A percentile compares a stretch with the other conserved stretches of the same genome.
These are phyloP conservation scores for Pyrrhosoma nymphula DNA, from an alignment of 2,888 invertebrate species.

Conservation along the genomic window DNA sequence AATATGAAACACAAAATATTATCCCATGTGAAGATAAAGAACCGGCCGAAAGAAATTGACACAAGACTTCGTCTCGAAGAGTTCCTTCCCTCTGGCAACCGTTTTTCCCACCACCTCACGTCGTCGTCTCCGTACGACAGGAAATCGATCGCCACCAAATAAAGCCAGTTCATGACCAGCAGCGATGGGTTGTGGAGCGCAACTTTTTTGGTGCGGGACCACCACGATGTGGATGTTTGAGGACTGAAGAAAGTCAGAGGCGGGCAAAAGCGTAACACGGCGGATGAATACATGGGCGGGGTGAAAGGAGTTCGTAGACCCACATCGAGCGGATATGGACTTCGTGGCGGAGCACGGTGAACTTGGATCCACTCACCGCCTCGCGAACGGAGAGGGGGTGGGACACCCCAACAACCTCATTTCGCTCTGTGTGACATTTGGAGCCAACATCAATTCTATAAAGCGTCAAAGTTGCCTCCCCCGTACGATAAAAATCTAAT, in stretches of 20 bases:
- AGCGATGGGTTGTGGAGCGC: neutral
- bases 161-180: constrained; percentile 48
- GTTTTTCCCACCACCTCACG: neutral
- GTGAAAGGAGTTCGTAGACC: constrained; percentile 34
- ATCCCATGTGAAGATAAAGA: neutral
- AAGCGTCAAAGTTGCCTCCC: neutral
- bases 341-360: constrained; percentile 4
- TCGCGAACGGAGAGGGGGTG: neutral
- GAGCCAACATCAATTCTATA: neutral
- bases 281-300: neutral
- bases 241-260: neutral
- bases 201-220: neutral
- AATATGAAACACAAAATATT: neutral
- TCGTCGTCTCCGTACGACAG: neutral
- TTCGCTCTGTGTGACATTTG: neutral
- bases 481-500: neutral
- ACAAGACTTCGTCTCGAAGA: neutral
- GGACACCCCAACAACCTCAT: neutral
- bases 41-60: neutral
- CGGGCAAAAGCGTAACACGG: neutral
- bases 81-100: neutral
- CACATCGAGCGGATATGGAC: neutral
- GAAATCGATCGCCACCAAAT: constrained; percentile 35
- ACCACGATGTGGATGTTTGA: neutral
- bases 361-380: neutral